Evolutionary conservation across 1,140 invertebrate species (phyloP).

Genomic region (Scylla paramamosain): DNA sequence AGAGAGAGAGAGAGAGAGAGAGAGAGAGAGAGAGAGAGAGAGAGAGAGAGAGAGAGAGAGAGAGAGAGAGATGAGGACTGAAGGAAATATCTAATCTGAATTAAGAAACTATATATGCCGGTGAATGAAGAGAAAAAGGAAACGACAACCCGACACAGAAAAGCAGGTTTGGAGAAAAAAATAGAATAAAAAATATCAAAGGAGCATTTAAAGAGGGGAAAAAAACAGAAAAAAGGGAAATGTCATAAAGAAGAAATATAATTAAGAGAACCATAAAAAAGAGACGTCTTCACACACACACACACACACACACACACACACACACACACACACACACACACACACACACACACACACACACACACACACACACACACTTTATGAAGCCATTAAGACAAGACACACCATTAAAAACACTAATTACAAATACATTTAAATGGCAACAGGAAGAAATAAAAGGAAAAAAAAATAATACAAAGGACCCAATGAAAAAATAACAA

Average conservation of each 20-base stretch:
- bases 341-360: conserved; percentile 15
- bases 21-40: neutral
- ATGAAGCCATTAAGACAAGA: neutral
- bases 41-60: neutral
- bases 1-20: conserved; percentile 34
- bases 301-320: conserved; percentile 20
- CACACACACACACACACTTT: conserved; percentile 14
- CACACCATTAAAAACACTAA: neutral
- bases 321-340: conserved; percentile 20
- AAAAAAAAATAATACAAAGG: neutral
- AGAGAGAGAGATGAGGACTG: neutral
- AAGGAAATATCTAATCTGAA: neutral
- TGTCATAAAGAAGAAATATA: too few species aligned
- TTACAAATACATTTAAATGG: neutral
- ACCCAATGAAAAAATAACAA: too few species aligned
- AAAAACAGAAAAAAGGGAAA: neutral
- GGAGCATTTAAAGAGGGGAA: too few species aligned
- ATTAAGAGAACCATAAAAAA: neutral
- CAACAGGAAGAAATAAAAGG: neutral
- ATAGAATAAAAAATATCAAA: too few species aligned
- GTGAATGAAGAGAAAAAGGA: too few species aligned
- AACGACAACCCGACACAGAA: too few species aligned
- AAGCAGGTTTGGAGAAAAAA: too few species aligned
- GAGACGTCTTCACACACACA: neutral
- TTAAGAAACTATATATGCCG: too few species aligned